Evolutionary conservation across 1,140 invertebrate genomes (phyloP), one percentile per base, ranked within the genome.

Genomic region (Diorhabda elongata): DNA sequence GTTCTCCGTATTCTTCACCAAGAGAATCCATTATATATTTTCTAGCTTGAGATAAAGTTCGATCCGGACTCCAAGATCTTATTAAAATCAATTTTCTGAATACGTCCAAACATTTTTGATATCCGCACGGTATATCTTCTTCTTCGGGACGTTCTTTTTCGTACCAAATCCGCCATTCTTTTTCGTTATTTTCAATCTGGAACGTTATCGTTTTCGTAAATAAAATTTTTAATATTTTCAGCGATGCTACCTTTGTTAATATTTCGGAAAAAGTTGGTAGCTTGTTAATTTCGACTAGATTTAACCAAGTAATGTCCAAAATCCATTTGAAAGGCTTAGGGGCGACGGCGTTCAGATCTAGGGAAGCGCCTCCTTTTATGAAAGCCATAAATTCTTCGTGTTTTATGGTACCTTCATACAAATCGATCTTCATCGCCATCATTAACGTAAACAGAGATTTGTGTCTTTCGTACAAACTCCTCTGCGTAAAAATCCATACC

Each of bases 301-400:
- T 98, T 11, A 98, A 80, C 97, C 97, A 98, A 2, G 95, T 97
- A 57, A 97, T 92, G 76, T 98, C 96, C 5, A 96, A 83, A 75
- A 98, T 96, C 97, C 97, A 98, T 75, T 87, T 89, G 78, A 95
- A 97, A 6, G 96, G 96, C 83, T 98, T 98, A 0, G 95, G 92
- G 9, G 87, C 84, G 0, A 97, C 95, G 7, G 94, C 94, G 81
- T 98, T 97, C 59, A 98, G 82, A 83, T 98, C 96, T 62, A 98
- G 81, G 0, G 95, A 97, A 7, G 96, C 96, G 1, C 96, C 96
- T 69, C 96, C 96, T 87, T 98, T 98, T 52, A 98, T 96, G 73
- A 98, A 95, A 0, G 94, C 92, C 84, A 95, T 90, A 77, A 98
- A 98, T 83, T 98, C 96, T 56, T 94, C 90, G 77, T 97, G 93